Conservation (phyloP, 2,888 invertebrate species). For the Xylota segnis region DNA sequence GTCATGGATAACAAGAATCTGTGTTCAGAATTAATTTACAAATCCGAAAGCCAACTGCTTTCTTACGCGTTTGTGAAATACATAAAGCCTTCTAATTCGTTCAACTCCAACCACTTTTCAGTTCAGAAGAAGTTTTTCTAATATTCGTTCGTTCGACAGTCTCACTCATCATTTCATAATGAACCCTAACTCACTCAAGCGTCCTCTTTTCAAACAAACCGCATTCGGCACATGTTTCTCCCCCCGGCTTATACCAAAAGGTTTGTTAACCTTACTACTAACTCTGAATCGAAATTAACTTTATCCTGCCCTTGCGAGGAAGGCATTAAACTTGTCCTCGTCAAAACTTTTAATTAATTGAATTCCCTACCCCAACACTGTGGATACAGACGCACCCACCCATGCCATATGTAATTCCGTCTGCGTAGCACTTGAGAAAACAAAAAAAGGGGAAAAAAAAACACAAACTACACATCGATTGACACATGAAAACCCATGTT, state of each 20-base stretch:
- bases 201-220: background rate
- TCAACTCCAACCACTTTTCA: too few relatives aligned
- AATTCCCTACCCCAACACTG: background rate
- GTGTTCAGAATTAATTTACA: too few relatives aligned
- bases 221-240: background rate
- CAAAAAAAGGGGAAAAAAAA: constrained; percentile 25
- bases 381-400: background rate
- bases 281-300: background rate
- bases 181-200: background rate
- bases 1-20: too few relatives aligned
- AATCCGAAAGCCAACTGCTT: too few relatives aligned
- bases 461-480: constrained; percentile 43
- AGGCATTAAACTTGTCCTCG: constrained; percentile 3
- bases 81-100: too few relatives aligned
- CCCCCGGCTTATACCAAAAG: background rate
- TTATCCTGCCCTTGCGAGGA: background rate
- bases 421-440: constrained; percentile 34
- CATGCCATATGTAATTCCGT: background rate
- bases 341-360: constrained; percentile 20
- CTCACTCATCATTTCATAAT: background rate
- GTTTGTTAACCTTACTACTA: background rate
- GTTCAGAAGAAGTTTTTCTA: too few relatives aligned
- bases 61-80: too few relatives aligned
- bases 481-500: constrained; percentile 61
- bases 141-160: background rate